Evolutionary conservation across 2,113 vertebrate genomes (phyloP).

Genomic region (Podilymbus podiceps): DNA sequence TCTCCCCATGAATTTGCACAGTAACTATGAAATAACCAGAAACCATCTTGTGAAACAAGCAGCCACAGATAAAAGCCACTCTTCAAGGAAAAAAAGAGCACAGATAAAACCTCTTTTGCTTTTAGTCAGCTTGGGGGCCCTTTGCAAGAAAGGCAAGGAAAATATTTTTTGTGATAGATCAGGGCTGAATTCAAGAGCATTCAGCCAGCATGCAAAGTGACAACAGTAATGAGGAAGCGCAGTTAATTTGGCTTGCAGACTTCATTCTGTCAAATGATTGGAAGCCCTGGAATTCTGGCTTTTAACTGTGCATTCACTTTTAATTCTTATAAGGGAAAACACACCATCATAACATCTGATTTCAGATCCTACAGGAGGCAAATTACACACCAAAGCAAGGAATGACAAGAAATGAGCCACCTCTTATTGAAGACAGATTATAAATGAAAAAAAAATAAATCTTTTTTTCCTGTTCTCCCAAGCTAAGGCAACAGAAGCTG

Average conservation of each 20-base stretch:
- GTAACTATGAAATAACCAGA: not conserved
- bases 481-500: not conserved
- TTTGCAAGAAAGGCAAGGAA: not conserved
- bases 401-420: not conserved
- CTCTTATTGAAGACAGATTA: not conserved
- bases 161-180: not conserved
- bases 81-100: not conserved
- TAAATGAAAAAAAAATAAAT: not conserved
- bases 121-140: not conserved
- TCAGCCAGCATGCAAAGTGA: not conserved
- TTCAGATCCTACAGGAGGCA: not conserved
- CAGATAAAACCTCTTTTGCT: not conserved
- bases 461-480: not conserved
- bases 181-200: constrained; percentile 2
- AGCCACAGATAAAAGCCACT: not conserved
- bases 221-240: constrained; percentile 28
- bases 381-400: not conserved
- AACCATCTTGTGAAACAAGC: not conserved
- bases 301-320: constrained; percentile 28
- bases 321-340: not conserved
- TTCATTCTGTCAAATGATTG: constrained; percentile 36
- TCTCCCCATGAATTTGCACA: not conserved
- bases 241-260: constrained; percentile 36
- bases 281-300: constrained; percentile 26
- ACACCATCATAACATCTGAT: not conserved